Evolutionary conservation across 23 tunicate species (phyloP).

Genomic region (Corella eumyota): DNA sequence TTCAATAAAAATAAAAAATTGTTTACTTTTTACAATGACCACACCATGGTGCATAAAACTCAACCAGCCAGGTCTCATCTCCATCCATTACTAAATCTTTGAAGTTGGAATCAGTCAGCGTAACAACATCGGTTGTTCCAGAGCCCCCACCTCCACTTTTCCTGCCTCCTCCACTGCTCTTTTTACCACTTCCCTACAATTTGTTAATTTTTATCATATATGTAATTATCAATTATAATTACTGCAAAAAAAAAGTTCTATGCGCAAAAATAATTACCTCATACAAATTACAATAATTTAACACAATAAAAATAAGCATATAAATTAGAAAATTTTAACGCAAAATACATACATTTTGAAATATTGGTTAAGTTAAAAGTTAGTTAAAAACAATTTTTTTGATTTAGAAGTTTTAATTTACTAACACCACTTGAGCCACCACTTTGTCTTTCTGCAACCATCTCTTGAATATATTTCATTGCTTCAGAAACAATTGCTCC

Average conservation of each 20-base stretch:
- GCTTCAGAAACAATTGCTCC: conserved; percentile 66
- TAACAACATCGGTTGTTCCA: conserved; percentile 56
- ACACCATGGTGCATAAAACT: conserved; percentile 99
- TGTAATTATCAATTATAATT: background rate
- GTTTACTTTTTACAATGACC: conserved; percentile 96
- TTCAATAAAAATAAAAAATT: background rate
- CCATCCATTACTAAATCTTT: conserved; percentile 67
- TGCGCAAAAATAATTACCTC: too few relatives aligned
- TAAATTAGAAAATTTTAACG: too few relatives aligned
- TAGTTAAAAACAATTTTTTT: too few relatives aligned
- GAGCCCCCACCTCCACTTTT: conserved; percentile 23
- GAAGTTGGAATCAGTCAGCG: conserved; percentile 95
- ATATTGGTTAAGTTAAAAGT: too few relatives aligned
- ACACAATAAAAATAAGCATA: too few relatives aligned
- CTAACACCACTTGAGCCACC: too few relatives aligned
- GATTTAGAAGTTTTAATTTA: too few relatives aligned
- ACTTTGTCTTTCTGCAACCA: conserved; percentile 56
- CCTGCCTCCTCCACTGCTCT: conserved; percentile 24
- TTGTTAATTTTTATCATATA: too few relatives aligned
- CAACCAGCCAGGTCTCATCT: conserved; percentile 96
- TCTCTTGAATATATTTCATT: conserved; percentile 61
- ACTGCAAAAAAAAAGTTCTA: background rate
- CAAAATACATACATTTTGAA: too few relatives aligned
- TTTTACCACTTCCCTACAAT: too few relatives aligned
- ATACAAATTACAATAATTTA: too few relatives aligned